Evolutionary conservation across 1,140 invertebrate species (phyloP).

Genomic region (Macrosteles quadrilineatus): DNA sequence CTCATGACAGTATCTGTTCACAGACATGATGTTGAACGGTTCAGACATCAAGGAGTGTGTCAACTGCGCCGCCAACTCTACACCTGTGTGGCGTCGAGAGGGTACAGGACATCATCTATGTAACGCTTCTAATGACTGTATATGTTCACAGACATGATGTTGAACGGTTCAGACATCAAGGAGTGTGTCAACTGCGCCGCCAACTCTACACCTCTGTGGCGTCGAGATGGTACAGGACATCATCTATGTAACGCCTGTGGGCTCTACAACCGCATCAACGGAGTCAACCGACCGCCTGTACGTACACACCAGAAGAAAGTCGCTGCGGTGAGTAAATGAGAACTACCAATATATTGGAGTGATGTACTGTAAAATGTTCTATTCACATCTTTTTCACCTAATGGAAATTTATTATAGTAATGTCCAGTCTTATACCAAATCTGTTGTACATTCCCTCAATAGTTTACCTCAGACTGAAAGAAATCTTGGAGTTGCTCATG

Average conservation of each 20-base stretch:
- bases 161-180: slow-evolving; percentile 58
- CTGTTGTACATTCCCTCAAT: no score
- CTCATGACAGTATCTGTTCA: background rate
- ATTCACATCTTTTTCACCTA: no score
- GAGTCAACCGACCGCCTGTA: slow-evolving; percentile 79
- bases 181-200: slow-evolving; percentile 91
- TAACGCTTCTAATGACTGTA: no score
- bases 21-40: slow-evolving; percentile 36
- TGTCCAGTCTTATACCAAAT: no score
- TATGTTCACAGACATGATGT: slow-evolving; percentile 38
- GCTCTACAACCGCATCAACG: slow-evolving; percentile 82
- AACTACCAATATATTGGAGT: background rate
- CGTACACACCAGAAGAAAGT: slow-evolving; percentile 46
- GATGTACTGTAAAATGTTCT: no score
- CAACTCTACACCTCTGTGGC: slow-evolving; percentile 82
- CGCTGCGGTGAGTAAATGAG: slow-evolving; percentile 41
- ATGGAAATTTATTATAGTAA: no score
- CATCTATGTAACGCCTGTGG: slow-evolving; percentile 90
- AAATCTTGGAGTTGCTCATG: no score
- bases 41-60: slow-evolving; percentile 79
- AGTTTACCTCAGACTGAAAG: no score
- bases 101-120: slow-evolving; percentile 87
- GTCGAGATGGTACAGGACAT: slow-evolving; percentile 84
- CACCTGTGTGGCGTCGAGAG: slow-evolving; percentile 86
- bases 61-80: slow-evolving; percentile 83